These are phyloP conservation scores for Fragum whitleyi DNA, from an alignment of 2,888 invertebrate species.

Conservation along the genomic window DNA sequence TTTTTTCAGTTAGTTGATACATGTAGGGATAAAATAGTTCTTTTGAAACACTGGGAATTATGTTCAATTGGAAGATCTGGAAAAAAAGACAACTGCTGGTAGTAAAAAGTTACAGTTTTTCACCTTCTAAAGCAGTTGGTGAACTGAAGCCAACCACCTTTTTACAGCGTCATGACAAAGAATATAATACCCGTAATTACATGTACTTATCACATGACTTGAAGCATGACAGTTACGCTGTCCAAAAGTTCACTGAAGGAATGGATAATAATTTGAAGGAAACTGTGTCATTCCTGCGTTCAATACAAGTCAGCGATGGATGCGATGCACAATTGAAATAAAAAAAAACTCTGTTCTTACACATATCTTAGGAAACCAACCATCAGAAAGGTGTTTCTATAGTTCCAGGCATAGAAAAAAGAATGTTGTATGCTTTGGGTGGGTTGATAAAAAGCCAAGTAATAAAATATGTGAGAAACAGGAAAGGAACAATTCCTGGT, in stretches of 20 bases:
- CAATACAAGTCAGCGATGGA: slow-evolving; percentile 35
- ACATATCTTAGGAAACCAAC: slow-evolving; percentile 1
- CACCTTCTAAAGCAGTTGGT: slow-evolving; percentile 7
- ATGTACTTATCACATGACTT: slow-evolving; percentile 23
- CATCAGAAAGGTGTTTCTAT: slow-evolving; percentile 27
- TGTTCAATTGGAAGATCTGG: not conserved
- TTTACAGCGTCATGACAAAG: slow-evolving; percentile 33
- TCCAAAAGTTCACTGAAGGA: not conserved
- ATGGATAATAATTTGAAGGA: slow-evolving; percentile 22
- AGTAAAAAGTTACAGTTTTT: slow-evolving; percentile 7
- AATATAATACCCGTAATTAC: not conserved
- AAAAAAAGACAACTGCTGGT: slow-evolving; percentile 24
- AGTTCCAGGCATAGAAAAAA: slow-evolving; percentile 39
- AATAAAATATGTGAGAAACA: slow-evolving; percentile 12
- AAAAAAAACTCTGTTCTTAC: slow-evolving; percentile 6
- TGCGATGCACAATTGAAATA: slow-evolving; percentile 34
- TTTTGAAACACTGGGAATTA: slow-evolving; percentile 27
- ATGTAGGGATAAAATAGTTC: not conserved
- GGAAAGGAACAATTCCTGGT: slow-evolving; percentile 10
- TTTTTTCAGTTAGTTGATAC: not conserved
- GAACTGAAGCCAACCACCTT: slow-evolving; percentile 28
- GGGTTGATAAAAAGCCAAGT: slow-evolving; percentile 30
- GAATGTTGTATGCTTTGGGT: slow-evolving; percentile 22
- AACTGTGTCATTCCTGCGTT: slow-evolving; percentile 7
- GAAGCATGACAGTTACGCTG: slow-evolving; percentile 29